phyloP scores from a whole-genome alignment of 2,113 vertebrate genomes.

The Phylloscopus whistleri region DNA sequence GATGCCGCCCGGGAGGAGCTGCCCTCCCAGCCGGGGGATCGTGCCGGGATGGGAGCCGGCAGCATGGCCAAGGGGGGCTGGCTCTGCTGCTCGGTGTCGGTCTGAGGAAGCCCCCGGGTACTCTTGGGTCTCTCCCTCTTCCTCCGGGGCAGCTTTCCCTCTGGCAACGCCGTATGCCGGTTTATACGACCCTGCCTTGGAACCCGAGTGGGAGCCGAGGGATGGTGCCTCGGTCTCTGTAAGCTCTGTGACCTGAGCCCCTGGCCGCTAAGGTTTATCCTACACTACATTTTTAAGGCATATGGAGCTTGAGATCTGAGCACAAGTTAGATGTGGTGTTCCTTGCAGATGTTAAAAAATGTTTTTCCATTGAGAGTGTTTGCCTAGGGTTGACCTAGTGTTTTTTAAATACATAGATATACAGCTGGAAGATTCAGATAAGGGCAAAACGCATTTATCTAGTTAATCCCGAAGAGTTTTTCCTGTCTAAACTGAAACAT shows the following conservation, averaged over 20 bases:
- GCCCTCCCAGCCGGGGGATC: background rate
- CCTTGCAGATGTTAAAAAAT: background rate
- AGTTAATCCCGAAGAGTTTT: background rate
- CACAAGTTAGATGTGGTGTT: background rate
- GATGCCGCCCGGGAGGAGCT: background rate
- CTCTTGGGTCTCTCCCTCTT: background rate
- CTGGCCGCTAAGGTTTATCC: background rate
- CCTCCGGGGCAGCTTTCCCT: background rate
- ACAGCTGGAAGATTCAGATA: background rate
- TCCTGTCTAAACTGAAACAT: background rate
- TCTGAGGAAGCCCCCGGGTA: background rate
- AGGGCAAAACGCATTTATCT: background rate
- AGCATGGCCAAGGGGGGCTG: fast-evolving
- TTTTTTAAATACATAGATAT: background rate
- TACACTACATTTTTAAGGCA: background rate
- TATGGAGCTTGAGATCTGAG: background rate
- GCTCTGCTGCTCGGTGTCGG: background rate
- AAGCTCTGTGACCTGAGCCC: background rate
- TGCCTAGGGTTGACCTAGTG: background rate
- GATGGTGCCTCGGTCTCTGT: background rate
- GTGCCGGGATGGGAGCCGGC: background rate
- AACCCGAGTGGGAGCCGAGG: background rate
- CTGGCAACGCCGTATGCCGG: fast-evolving
- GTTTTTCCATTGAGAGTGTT: background rate
- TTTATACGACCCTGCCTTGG: fast-evolving